These are phyloP conservation scores for Xiphorhynchus erythropygius DNA, from an alignment of 2,797 vertebrate genomes.

Conservation along the genomic window DNA sequence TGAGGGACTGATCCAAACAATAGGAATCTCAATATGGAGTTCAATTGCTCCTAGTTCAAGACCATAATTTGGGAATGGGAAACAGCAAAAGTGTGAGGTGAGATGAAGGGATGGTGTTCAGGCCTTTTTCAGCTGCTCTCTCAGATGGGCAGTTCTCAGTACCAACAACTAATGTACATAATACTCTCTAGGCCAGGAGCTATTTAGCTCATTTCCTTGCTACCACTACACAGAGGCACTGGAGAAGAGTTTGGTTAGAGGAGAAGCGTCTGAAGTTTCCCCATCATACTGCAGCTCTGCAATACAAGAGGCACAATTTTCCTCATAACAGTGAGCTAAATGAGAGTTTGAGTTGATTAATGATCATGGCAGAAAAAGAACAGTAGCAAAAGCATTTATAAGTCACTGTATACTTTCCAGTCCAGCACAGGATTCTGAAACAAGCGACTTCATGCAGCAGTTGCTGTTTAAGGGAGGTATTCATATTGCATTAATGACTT, in stretches of 20 bases:
- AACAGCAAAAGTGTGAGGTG: not conserved
- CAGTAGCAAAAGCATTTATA: not conserved
- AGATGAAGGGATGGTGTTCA: not conserved
- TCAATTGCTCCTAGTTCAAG: not conserved
- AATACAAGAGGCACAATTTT: not conserved
- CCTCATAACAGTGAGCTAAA: not conserved
- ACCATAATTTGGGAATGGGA: not conserved
- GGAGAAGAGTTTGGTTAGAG: not conserved
- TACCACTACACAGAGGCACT: not conserved
- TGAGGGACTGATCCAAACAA: not conserved
- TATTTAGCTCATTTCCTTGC: not conserved
- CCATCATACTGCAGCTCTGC: not conserved
- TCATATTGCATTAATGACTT: not conserved
- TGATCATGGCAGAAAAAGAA: not conserved
- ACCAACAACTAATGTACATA: not conserved
- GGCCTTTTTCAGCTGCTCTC: not conserved
- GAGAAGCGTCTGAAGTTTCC: not conserved
- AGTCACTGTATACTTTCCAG: not conserved
- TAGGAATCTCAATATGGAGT: not conserved
- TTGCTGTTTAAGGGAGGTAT: not conserved
- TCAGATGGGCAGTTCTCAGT: not conserved
- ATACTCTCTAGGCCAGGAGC: not conserved
- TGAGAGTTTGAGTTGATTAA: constrained; percentile 8
- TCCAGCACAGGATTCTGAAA: not conserved
- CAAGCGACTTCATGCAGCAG: not conserved